phyloP scores from a whole-genome alignment of 2,888 invertebrate genomes.

The Melanostoma mellinum region DNA sequence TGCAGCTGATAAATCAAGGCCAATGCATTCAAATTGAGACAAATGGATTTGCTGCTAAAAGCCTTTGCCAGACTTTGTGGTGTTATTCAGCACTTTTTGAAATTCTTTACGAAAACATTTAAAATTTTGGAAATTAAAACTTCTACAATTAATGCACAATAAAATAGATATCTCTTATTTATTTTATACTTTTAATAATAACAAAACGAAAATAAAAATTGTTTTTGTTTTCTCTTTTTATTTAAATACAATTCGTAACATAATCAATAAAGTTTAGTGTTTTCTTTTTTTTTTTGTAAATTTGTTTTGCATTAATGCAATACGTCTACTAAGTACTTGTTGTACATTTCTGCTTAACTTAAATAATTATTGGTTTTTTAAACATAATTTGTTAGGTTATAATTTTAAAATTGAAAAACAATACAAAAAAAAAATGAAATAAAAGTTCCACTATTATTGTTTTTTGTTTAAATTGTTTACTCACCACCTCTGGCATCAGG shows the following conservation, averaged over 20 bases:
- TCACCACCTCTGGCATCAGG: constrained; percentile 70
- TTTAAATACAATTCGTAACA: constrained; percentile 56
- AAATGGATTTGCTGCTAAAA: too few species aligned
- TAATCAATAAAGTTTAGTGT: constrained; percentile 26
- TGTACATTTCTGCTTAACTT: constrained; percentile 45
- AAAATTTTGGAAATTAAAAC: background rate
- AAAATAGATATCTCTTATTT: constrained; percentile 1
- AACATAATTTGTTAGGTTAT: constrained; percentile 47
- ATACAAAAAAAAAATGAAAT: constrained; percentile 32
- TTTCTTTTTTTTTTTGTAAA: constrained; percentile 28
- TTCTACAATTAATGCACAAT: background rate
- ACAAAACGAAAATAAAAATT: constrained; percentile 22
- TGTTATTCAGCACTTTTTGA: too few species aligned
- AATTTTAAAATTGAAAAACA: constrained; percentile 27
- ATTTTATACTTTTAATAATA: constrained; percentile 1
- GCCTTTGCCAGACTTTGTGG: too few species aligned
- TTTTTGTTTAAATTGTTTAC: constrained; percentile 32
- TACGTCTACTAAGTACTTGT: constrained; percentile 66
- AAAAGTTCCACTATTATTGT: constrained; percentile 11
- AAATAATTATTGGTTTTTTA: constrained; percentile 45
- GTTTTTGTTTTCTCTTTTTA: constrained; percentile 14
- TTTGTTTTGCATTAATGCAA: constrained; percentile 44
- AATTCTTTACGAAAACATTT: too few species aligned
- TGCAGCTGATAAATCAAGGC: too few species aligned
- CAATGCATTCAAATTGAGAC: too few species aligned